Evolutionary conservation across 2,888 invertebrate species (phyloP), one percentile per base, ranked within the genome.

Genomic region (Tanypteryx hageni): DNA sequence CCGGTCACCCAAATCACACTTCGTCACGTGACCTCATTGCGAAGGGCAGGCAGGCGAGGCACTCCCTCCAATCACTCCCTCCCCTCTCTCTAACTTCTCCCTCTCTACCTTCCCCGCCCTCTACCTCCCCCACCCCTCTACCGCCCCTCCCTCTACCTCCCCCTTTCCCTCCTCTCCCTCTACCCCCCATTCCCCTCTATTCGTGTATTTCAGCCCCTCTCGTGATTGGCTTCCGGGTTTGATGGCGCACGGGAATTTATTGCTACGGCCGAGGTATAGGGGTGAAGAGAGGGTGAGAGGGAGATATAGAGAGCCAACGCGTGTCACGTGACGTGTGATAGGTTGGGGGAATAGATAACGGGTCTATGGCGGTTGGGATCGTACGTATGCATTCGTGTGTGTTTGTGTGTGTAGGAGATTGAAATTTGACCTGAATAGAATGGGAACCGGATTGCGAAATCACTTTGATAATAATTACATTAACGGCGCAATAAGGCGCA

Each of bases 11-110:
- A 64, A 89, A 68, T 89, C 89, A 68, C 89, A 89, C 89, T 89
- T 68, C 64, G 64, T 89, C 89, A 89, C 89, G 89, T 89, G 89
- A 89, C 89, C 89, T 89, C 89, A 44, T 89, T 89, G 89, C 89
- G 64, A 44, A 61, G 61, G 86, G 59, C 76, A 27, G 22, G 76
- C 76, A 76, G 9, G 83, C 56, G 83, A 83, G 56, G 83, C n/a
- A 57, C 56, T n/a, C 83, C 83, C 82, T 13, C 11, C n/a, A 14
- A 10, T 57, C 18, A 10, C 57, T n/a, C 57, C 10, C 8, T 14
- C 64, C 44, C 64, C 44, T 22, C 11, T 14, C 59, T 16, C 31
- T 14, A 16, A 22, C n/a, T n/a, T n/a, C n/a, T 64, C 64, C 86
- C 61, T 31, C 9, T 61, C 27, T 22, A 22, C 58, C 22, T 22